phyloP scores from a whole-genome alignment of 2,113 vertebrate genomes.

The Ammodramus savannarum region DNA sequence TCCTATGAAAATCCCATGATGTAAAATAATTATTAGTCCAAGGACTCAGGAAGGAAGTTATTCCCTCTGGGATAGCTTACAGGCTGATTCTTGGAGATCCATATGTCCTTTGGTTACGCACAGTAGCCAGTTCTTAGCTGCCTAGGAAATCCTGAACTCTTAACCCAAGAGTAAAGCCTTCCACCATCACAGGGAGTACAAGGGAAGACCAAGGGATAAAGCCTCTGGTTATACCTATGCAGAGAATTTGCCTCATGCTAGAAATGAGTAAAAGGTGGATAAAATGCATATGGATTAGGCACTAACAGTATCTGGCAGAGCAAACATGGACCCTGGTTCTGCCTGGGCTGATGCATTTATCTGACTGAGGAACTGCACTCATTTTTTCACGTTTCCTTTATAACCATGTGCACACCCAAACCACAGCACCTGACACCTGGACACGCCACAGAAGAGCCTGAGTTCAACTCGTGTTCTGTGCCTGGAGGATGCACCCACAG shows the following conservation, averaged over 20 bases:
- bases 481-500: background rate
- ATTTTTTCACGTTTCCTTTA: background rate
- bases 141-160: background rate
- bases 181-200: background rate
- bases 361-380: background rate
- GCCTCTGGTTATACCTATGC: background rate
- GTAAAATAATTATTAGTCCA: background rate
- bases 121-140: background rate
- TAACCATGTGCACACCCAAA: accelerated
- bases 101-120: background rate
- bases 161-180: background rate
- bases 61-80: background rate
- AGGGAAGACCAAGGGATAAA: background rate
- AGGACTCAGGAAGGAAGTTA: background rate
- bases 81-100: background rate
- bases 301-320: background rate
- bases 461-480: background rate
- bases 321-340: background rate
- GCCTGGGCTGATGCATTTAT: background rate
- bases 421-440: background rate
- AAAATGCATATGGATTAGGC: background rate
- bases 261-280: background rate
- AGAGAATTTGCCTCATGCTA: background rate
- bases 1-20: background rate
- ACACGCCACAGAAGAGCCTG: accelerated